Percentiles rank a stretch among this genome's conserved stretches.
phyloP scores from a whole-genome alignment of 2,113 vertebrate species.

The Falco punctatus region DNA sequence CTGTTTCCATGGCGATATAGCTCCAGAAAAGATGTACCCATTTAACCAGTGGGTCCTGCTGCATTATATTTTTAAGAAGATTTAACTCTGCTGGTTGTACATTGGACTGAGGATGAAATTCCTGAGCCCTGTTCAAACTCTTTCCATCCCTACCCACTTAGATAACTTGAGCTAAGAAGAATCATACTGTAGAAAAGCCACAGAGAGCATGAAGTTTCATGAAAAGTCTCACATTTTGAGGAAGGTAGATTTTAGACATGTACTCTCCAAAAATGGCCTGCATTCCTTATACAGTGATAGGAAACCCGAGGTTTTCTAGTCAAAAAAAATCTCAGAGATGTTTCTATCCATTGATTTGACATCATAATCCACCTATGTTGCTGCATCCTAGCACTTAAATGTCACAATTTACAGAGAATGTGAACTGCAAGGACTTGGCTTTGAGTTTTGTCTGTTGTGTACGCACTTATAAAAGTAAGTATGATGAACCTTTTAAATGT shows the following conservation, averaged over 20 bases:
- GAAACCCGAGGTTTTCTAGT: background rate
- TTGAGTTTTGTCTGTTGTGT: background rate
- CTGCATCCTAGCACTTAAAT: background rate
- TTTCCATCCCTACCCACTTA: background rate
- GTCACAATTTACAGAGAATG: background rate
- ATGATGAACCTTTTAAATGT: background rate
- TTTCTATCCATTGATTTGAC: background rate
- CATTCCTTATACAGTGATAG: background rate
- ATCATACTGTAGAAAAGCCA: background rate
- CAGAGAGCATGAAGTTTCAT: background rate
- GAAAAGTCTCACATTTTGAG: background rate
- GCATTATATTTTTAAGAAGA: background rate
- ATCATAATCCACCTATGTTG: background rate
- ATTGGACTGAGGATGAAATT: background rate
- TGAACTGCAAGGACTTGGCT: background rate
- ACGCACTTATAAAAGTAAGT: background rate
- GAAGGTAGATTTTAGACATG: background rate
- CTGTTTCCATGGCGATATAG: background rate
- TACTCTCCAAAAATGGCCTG: rapidly evolving
- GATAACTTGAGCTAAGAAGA: background rate
- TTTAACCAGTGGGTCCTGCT: background rate
- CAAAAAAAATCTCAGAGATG: background rate
- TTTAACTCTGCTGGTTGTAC: background rate
- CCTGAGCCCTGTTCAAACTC: background rate
- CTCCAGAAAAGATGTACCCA: background rate